Conservation (phyloP, 2,888 invertebrate genomes). For the Dryocosmus kuriphilus region DNA sequence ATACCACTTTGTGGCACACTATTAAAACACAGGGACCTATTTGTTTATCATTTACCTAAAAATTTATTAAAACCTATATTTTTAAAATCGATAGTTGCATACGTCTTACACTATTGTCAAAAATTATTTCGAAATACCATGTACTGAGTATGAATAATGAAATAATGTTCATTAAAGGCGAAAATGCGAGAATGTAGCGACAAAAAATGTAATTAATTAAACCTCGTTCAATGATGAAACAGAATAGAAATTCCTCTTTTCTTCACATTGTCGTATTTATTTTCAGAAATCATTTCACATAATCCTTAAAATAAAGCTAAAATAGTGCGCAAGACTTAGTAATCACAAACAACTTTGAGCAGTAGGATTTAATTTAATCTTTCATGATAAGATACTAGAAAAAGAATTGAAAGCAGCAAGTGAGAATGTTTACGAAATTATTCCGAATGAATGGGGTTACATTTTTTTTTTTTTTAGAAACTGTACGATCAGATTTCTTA, state of each 20-base stretch:
- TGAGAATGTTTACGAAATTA: not conserved
- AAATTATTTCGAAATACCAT: slow-evolving; percentile 3
- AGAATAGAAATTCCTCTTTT: slow-evolving; percentile 28
- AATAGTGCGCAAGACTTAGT: not conserved
- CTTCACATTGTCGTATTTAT: slow-evolving; percentile 35
- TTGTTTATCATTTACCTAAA: slow-evolving; percentile 8
- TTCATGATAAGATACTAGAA: not conserved
- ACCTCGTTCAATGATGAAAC: slow-evolving; percentile 6
- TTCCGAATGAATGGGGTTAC: not conserved
- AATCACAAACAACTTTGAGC: slow-evolving; percentile 34
- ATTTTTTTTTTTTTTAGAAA: not conserved
- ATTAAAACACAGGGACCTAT: slow-evolving; percentile 24
- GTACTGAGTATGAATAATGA: not conserved
- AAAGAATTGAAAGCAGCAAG: not conserved
- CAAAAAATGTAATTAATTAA: slow-evolving; percentile 25
- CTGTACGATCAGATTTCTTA: not conserved
- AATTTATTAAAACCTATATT: slow-evolving; percentile 26
- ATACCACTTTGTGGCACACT: not conserved
- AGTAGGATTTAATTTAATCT: not conserved
- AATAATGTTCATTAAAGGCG: not conserved
- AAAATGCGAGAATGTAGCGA: not conserved
- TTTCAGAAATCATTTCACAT: slow-evolving; percentile 5
- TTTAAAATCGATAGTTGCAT: slow-evolving; percentile 19
- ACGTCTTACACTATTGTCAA: not conserved
- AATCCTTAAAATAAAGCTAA: slow-evolving; percentile 12